Percentiles rank a stretch among this genome's conserved stretches.
Conservation (phyloP, 2,888 invertebrate genomes). For the Tridacna crocea region DNA sequence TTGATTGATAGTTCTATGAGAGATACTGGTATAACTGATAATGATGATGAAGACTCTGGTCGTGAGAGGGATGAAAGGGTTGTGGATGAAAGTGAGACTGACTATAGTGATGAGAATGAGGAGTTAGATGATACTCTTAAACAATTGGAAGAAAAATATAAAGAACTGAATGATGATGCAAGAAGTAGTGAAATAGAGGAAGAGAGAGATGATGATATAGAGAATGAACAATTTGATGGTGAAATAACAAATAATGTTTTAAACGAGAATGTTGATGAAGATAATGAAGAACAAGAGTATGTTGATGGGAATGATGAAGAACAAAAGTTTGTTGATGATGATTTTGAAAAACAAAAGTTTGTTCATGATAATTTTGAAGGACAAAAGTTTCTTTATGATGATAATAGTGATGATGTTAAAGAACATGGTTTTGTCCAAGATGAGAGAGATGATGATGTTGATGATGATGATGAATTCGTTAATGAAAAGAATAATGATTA, state of each 20-base stretch:
- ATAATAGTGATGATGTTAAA: conserved; percentile 9
- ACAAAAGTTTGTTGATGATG: conserved; percentile 1
- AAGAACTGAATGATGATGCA: conserved; percentile 36
- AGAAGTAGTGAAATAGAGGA: conserved; percentile 30
- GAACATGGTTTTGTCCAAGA: not conserved
- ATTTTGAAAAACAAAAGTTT: not conserved
- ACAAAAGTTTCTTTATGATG: conserved; percentile 1
- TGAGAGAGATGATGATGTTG: conserved; percentile 12
- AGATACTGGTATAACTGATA: conserved; percentile 86
- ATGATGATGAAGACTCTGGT: conserved; percentile 8
- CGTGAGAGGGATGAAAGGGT: conserved; percentile 28
- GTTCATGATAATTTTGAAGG: not conserved
- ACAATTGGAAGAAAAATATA: conserved; percentile 38
- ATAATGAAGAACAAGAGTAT: conserved; percentile 25
- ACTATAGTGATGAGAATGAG: conserved; percentile 39
- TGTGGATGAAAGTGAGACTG: conserved; percentile 32
- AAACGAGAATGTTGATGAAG: conserved; percentile 10
- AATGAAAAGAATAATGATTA: not conserved
- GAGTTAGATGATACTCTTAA: conserved; percentile 34
- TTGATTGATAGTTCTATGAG: not conserved
- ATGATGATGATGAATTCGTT: not conserved
- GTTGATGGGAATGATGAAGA: conserved; percentile 1
- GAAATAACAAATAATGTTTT: conserved; percentile 16
- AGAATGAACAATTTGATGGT: conserved; percentile 10
- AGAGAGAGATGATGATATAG: conserved; percentile 33